Evolutionary conservation across 2,888 invertebrate species (phyloP).

Genomic region (Sipunculus nudus): DNA sequence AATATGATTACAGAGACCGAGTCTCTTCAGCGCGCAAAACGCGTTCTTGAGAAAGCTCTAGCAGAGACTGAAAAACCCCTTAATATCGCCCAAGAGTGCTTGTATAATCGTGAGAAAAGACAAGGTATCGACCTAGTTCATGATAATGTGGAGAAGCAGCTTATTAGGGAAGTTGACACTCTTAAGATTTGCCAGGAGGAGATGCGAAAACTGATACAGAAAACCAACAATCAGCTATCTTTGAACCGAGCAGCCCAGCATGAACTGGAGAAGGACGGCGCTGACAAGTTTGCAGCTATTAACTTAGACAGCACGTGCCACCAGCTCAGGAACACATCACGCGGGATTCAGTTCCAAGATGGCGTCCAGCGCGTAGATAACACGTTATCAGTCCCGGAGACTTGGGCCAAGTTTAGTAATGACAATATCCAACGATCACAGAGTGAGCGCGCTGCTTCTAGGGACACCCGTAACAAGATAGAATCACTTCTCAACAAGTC

Average conservation of each 20-base stretch:
- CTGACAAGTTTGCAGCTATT: constrained; percentile 84
- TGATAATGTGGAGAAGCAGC: too few relatives aligned
- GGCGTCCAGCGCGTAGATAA: constrained; percentile 60
- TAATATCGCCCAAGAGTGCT: constrained; percentile 90
- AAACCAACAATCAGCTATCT: constrained; percentile 60
- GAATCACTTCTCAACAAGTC: constrained; percentile 59
- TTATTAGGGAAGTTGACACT: constrained; percentile 77
- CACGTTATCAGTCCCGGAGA: constrained; percentile 62
- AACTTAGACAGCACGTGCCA: constrained; percentile 58
- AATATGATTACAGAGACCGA: constrained; percentile 81
- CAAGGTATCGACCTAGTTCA: constrained; percentile 88
- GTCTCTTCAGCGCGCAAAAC: constrained; percentile 77
- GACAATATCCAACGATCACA: too few relatives aligned
- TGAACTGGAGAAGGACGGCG: constrained; percentile 86
- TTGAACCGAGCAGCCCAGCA: constrained; percentile 70
- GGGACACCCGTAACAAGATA: constrained; percentile 56
- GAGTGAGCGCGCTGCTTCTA: constrained; percentile 61
- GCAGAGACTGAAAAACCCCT: constrained; percentile 87
- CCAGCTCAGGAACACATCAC: constrained; percentile 55
- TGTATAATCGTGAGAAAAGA: constrained; percentile 88
- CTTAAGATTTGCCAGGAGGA: constrained; percentile 82
- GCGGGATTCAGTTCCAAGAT: constrained; percentile 61
- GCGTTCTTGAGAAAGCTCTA: constrained; percentile 76
- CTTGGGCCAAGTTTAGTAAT: constrained; percentile 63
- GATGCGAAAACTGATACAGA: constrained; percentile 73